A percentile compares a stretch with the other conserved stretches of the same genome.
Conservation (phyloP, 2,113 vertebrate genomes). For the Dipodomys merriami region DNA sequence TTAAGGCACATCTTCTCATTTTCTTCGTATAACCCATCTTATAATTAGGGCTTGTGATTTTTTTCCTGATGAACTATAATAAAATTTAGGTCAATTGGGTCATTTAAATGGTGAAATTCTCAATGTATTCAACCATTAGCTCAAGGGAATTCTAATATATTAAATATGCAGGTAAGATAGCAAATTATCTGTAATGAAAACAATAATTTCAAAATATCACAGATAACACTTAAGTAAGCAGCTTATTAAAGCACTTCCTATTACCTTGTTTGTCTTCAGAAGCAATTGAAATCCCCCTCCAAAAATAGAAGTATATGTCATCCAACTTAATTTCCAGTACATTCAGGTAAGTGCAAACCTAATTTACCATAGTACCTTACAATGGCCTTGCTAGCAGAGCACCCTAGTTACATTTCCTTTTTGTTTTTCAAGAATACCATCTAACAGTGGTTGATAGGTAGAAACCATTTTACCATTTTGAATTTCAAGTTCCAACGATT, state of each 20-base stretch:
- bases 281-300: not conserved
- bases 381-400: not conserved
- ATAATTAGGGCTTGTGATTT: not conserved
- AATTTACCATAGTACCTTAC: not conserved
- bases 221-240: slow-evolving; percentile 2
- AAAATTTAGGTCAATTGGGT: not conserved
- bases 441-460: not conserved
- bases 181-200: slow-evolving; percentile 1
- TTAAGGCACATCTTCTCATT: not conserved
- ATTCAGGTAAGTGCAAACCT: not conserved
- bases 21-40: not conserved
- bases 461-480: not conserved
- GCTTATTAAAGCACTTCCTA: slow-evolving; percentile 15
- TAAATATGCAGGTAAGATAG: not conserved
- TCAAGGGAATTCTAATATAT: slow-evolving; percentile 25
- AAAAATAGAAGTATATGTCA: not conserved
- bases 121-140: slow-evolving; percentile 12
- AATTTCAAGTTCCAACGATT: not conserved
- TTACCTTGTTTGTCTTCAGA: not conserved
- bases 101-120: slow-evolving; percentile 13
- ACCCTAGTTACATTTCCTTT: not conserved
- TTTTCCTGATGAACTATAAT: not conserved
- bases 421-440: not conserved
- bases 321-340: not conserved
- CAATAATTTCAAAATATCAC: not conserved